Conservation (phyloP, 2,797 vertebrate species). For the Aythya fuligula region DNA sequence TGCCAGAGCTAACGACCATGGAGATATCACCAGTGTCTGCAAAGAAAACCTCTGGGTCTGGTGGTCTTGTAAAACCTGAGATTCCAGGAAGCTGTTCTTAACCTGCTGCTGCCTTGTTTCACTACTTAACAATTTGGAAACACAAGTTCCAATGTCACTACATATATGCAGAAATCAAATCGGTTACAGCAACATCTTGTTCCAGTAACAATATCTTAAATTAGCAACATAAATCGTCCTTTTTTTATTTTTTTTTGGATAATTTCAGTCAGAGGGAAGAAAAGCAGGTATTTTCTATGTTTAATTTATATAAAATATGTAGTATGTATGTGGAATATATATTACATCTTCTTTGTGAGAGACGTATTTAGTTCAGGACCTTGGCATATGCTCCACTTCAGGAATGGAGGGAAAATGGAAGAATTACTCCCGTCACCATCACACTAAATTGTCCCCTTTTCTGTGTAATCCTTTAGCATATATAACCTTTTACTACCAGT, state of each 20-base stretch:
- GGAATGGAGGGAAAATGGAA: conserved; percentile 29
- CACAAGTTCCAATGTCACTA: not conserved
- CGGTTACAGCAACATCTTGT: not conserved
- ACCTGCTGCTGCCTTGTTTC: not conserved
- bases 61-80: not conserved
- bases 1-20: not conserved
- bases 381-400: conserved; percentile 10
- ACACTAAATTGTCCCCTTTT: not conserved
- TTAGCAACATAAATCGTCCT: not conserved
- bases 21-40: not conserved
- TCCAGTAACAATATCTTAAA: not conserved
- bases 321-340: not conserved
- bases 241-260: not conserved
- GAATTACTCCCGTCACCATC: conserved; percentile 4
- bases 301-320: not conserved
- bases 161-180: not conserved
- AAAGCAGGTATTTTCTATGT: not conserved
- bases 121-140: not conserved
- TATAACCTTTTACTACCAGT: conserved; percentile 23
- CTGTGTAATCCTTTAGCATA: conserved; percentile 4
- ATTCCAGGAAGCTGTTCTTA: not conserved
- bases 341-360: not conserved
- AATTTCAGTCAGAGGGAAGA: not conserved
- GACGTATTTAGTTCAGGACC: not conserved
- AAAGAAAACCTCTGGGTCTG: not conserved